Percentiles rank a stretch among this genome's conserved stretches.
Evolutionary conservation across 2,113 vertebrate genomes (phyloP).

Genomic region (Delphinapterus leucas): DNA sequence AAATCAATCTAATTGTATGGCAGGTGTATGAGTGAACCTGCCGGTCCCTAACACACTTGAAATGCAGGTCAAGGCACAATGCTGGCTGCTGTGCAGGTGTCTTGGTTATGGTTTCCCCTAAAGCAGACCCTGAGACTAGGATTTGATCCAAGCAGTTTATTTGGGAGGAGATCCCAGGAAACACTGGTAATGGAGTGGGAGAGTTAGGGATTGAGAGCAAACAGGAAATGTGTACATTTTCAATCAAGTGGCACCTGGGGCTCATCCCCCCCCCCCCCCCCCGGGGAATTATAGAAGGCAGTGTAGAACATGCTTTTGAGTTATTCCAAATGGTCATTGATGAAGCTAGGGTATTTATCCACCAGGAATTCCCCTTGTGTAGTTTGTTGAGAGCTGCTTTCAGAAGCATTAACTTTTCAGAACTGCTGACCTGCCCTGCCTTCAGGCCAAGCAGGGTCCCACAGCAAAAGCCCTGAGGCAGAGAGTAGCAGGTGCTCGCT

Average conservation of each 20-base stretch:
- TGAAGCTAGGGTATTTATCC: not conserved
- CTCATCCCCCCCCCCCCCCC: not conserved
- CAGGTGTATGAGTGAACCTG: not conserved
- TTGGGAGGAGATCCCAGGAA: not conserved
- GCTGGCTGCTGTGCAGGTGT: not conserved
- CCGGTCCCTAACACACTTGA: not conserved
- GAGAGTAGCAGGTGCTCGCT: too few species aligned
- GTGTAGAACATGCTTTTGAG: not conserved
- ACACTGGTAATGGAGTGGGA: not conserved
- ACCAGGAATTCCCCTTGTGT: not conserved
- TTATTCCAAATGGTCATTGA: not conserved
- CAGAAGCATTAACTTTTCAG: not conserved
- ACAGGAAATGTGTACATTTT: not conserved
- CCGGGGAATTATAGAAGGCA: not conserved
- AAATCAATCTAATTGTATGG: not conserved
- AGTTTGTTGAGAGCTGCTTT: not conserved
- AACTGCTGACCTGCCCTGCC: not conserved
- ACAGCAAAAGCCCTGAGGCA: not conserved
- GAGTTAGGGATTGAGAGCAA: not conserved
- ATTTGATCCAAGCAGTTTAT: not conserved
- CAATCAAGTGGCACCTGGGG: not conserved
- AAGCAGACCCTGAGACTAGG: not conserved
- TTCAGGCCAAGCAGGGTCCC: not conserved
- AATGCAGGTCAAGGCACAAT: not conserved
- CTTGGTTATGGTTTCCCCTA: not conserved